Conservation (phyloP, 2,797 vertebrate genomes). For the Sternotherus odoratus region DNA sequence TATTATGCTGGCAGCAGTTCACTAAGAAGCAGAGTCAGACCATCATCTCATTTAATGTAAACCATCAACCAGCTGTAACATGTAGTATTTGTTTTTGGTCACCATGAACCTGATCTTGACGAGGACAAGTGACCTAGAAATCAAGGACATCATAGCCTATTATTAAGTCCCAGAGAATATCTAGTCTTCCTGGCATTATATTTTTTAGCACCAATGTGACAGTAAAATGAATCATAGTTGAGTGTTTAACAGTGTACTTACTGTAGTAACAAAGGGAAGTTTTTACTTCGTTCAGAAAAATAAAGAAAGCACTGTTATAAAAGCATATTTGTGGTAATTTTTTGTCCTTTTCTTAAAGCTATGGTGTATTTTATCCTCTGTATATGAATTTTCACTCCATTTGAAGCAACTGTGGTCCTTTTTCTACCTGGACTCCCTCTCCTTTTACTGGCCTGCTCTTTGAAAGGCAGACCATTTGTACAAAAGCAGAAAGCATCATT, state of each 20-base stretch:
- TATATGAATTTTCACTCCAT: not conserved
- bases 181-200: not conserved
- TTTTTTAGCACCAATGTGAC: not conserved
- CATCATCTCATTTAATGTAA: not conserved
- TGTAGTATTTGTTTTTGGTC: not conserved
- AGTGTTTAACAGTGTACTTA: not conserved
- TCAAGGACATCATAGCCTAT: not conserved
- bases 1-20: not conserved
- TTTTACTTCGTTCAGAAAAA: not conserved
- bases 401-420: not conserved
- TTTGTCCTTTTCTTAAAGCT: not conserved
- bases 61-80: not conserved
- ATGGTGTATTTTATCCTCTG: not conserved
- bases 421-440: not conserved
- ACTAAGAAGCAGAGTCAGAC: not conserved
- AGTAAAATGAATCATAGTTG: not conserved
- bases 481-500: conserved; percentile 28
- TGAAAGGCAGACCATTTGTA: conserved; percentile 2
- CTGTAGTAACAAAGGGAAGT: not conserved
- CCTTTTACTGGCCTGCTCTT: not conserved
- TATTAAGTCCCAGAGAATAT: not conserved
- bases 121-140: conserved; percentile 28
- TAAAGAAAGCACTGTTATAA: not conserved
- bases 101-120: not conserved
- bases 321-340: not conserved